These are phyloP conservation scores for Megatriorchis doriae DNA, from an alignment of 2,113 vertebrate genomes.

Conservation along the genomic window DNA sequence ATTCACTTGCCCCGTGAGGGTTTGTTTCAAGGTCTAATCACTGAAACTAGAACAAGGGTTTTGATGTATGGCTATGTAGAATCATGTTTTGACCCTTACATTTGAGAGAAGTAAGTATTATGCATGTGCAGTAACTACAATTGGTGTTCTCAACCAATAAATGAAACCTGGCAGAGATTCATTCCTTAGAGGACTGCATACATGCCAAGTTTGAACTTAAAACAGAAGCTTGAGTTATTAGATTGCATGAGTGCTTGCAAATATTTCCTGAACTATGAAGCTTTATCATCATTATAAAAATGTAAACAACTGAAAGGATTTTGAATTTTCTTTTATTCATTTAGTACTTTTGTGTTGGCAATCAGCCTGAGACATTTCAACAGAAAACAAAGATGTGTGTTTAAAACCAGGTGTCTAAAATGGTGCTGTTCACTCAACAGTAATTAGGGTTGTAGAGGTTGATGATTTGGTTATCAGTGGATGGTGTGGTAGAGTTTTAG, in stretches of 20 bases:
- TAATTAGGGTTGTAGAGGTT: background rate
- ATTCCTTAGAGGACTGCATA: background rate
- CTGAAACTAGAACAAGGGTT: background rate
- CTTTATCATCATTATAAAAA: background rate
- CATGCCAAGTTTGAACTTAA: background rate
- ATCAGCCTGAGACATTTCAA: background rate
- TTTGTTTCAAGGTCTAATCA: background rate
- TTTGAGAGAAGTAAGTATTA: background rate
- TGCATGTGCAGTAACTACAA: rapidly evolving
- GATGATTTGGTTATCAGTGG: background rate
- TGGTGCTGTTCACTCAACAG: background rate
- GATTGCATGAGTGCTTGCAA: background rate
- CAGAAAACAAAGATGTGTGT: rapidly evolving
- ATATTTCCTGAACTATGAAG: background rate
- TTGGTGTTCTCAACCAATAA: background rate
- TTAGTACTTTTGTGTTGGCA: background rate
- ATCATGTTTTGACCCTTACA: rapidly evolving
- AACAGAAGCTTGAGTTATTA: background rate
- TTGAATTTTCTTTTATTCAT: background rate
- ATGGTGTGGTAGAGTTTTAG: background rate
- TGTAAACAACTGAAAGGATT: background rate
- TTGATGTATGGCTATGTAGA: background rate
- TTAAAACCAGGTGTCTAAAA: background rate
- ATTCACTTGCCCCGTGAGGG: background rate
- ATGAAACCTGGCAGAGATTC: background rate